These are phyloP conservation scores for Eristalis intricaria DNA, from an alignment of 2,888 invertebrate species.

Conservation along the genomic window DNA sequence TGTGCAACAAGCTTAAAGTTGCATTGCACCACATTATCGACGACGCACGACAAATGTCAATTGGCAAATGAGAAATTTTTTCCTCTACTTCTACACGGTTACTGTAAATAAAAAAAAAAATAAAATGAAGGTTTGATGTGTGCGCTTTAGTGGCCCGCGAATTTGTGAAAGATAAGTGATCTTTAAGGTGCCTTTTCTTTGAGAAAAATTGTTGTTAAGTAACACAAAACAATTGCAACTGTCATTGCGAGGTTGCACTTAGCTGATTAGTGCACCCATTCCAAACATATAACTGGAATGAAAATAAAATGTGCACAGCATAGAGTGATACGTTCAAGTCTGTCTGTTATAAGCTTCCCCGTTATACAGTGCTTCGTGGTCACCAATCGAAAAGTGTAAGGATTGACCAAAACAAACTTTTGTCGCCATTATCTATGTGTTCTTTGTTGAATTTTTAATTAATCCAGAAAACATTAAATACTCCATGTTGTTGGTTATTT, in stretches of 20 bases:
- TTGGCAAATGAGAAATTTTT: neutral
- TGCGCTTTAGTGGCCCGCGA: neutral
- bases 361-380: neutral
- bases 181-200: neutral
- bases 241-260: neutral
- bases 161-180: neutral
- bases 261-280: neutral
- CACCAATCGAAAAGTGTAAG: neutral
- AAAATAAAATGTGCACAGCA: neutral
- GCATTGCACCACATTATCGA: constrained; percentile 13
- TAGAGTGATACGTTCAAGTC: neutral
- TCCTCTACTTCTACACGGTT: neutral
- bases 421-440: neutral
- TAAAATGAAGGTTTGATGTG: neutral
- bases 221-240: neutral
- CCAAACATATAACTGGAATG: neutral
- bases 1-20: neutral
- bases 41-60: constrained; percentile 4
- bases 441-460: too few species aligned
- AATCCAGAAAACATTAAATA: too few species aligned
- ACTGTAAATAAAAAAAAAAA: neutral
- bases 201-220: neutral
- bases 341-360: neutral
- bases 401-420: neutral
- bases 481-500: too few species aligned